phyloP scores from a whole-genome alignment of 2,888 invertebrate species.

The Apamea anceps region DNA sequence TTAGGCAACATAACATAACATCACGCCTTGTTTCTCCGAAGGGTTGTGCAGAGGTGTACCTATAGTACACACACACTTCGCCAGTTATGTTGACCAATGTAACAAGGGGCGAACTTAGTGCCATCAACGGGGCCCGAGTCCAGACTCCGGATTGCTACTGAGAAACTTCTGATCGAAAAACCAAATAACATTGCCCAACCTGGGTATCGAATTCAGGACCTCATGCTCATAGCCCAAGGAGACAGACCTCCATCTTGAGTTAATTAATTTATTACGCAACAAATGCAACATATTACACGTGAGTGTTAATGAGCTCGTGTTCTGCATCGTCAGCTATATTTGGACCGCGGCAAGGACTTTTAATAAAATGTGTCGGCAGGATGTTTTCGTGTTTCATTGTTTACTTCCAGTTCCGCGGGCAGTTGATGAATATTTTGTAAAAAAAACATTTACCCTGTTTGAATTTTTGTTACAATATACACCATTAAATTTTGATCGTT shows the following conservation, averaged over 20 bases:
- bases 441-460: background rate
- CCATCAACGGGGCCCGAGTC: no score
- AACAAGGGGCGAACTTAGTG: no score
- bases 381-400: slow-evolving; percentile 27
- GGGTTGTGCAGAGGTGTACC: background rate
- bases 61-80: background rate
- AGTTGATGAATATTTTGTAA: background rate
- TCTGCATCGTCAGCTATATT: slow-evolving; percentile 30
- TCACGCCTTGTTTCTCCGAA: no score
- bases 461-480: background rate
- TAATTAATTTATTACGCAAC: slow-evolving; percentile 42
- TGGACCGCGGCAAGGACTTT: slow-evolving; percentile 39
- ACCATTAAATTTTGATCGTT: no score
- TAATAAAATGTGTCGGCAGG: slow-evolving; percentile 39
- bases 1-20: no score
- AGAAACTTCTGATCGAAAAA: background rate
- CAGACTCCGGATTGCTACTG: no score
- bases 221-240: background rate
- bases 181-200: no score
- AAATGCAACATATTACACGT: slow-evolving; percentile 40
- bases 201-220: no score
- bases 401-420: slow-evolving; percentile 22
- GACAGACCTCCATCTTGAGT: background rate
- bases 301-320: slow-evolving; percentile 23
- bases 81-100: no score